A percentile compares a stretch with the other conserved stretches of the same genome.
These are phyloP conservation scores for Thinocorus orbignyianus DNA, from an alignment of 2,113 vertebrate species.

Conservation along the genomic window DNA sequence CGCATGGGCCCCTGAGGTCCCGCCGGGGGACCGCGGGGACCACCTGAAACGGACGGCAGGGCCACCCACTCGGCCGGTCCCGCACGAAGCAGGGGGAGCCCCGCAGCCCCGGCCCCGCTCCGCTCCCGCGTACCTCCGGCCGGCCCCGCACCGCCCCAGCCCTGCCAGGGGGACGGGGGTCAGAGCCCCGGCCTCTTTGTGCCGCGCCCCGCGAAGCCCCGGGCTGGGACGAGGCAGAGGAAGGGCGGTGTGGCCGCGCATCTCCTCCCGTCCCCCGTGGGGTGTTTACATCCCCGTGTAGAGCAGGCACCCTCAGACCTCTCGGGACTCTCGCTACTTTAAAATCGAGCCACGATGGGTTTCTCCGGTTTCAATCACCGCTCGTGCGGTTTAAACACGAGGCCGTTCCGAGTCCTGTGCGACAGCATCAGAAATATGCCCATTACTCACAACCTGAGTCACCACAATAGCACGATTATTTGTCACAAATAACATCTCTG, in stretches of 20 bases:
- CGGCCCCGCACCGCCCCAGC: background rate
- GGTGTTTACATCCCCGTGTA: conserved; percentile 59
- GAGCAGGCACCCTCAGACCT: conserved; percentile 33
- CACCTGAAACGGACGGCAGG: conserved; percentile 70
- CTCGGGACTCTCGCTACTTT: conserved; percentile 7
- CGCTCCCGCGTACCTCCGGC: conserved; percentile 65
- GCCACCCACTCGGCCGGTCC: conserved; percentile 71
- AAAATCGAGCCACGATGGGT: conserved; percentile 26
- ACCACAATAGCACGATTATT: conserved; percentile 22
- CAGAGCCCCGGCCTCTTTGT: conserved; percentile 5
- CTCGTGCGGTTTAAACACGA: background rate
- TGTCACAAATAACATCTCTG: conserved; percentile 23
- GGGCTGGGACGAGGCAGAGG: background rate
- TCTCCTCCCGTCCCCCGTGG: conserved; percentile 48
- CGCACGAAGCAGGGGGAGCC: conserved; percentile 48
- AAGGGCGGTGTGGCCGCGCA: background rate
- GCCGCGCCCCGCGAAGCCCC: background rate
- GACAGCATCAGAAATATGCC: conserved; percentile 37
- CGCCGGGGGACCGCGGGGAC: conserved; percentile 64
- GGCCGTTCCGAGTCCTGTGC: background rate
- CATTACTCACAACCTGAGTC: conserved; percentile 53
- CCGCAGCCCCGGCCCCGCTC: background rate
- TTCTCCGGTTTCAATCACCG: conserved; percentile 33
- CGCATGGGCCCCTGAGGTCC: conserved; percentile 66
- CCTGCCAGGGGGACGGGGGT: conserved; percentile 10